Evolutionary conservation across 2,113 vertebrate species (phyloP).

Genomic region (Nesoenas mayeri): DNA sequence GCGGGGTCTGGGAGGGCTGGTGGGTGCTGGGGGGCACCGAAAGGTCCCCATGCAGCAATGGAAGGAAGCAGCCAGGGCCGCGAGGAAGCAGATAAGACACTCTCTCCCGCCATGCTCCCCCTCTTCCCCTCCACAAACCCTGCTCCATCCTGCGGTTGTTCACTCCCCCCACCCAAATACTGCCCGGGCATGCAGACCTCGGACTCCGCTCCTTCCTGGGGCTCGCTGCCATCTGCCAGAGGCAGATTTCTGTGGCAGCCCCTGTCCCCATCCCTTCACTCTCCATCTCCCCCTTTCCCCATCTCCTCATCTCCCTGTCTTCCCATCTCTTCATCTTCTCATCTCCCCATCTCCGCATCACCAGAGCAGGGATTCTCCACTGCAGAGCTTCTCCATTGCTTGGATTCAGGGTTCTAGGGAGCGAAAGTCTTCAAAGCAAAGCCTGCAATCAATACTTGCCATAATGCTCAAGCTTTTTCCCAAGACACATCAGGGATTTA

Average conservation of each 20-base stretch:
- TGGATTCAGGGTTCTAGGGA: background rate
- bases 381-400: background rate
- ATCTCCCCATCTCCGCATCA: background rate
- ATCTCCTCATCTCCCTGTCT: background rate
- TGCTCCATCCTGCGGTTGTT: conserved; percentile 3
- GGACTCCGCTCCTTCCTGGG: background rate
- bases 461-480: background rate
- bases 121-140: background rate
- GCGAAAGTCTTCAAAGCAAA: background rate
- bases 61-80: conserved; percentile 25
- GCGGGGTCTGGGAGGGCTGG: background rate
- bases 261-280: background rate
- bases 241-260: background rate
- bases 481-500: background rate
- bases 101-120: background rate
- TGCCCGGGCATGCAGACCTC: background rate
- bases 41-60: background rate
- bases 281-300: no score
- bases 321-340: background rate
- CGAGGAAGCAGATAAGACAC: conserved; percentile 41
- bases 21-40: background rate
- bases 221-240: background rate
- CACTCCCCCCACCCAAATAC: background rate
- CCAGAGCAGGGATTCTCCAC: background rate
- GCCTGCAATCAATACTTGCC: fast-evolving